phyloP scores from a whole-genome alignment of 1,140 invertebrate species.

The Kradibia gibbosae region DNA sequence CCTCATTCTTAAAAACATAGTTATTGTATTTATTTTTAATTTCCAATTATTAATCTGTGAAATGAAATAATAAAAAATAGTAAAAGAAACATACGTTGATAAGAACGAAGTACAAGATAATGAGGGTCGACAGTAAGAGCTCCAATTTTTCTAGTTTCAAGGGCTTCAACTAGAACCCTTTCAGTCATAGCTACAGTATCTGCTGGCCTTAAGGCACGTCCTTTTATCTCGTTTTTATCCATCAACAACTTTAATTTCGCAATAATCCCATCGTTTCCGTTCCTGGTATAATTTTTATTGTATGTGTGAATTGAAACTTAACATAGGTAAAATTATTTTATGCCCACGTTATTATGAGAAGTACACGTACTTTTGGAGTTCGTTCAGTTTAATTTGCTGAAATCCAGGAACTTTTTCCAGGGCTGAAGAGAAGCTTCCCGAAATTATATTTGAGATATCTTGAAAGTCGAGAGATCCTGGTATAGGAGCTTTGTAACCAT shows the following conservation, averaged over 20 bases:
- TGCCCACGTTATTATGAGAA: background rate
- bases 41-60: no score
- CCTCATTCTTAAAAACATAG: no score
- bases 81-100: slow-evolving; percentile 63
- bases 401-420: slow-evolving; percentile 82
- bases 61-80: no score
- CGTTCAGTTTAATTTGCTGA: slow-evolving; percentile 78
- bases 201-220: slow-evolving; percentile 69
- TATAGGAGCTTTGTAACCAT: slow-evolving; percentile 81
- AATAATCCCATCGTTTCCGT: slow-evolving; percentile 76
- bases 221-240: slow-evolving; percentile 79
- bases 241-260: slow-evolving; percentile 79
- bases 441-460: slow-evolving; percentile 80
- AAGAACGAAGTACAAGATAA: slow-evolving; percentile 80
- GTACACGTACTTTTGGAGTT: slow-evolving; percentile 79
- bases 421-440: slow-evolving; percentile 77
- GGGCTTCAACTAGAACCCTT: slow-evolving; percentile 78
- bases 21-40: no score
- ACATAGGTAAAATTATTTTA: background rate
- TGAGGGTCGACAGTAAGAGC: slow-evolving; percentile 84
- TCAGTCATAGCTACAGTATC: slow-evolving; percentile 71
- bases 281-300: slow-evolving; percentile 53
- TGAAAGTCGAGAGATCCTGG: slow-evolving; percentile 81
- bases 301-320: background rate
- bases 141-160: slow-evolving; percentile 82